Evolutionary conservation across 1,140 invertebrate genomes (phyloP), one percentile per base, ranked within the genome.

Genomic region (Drosophila azteca): DNA sequence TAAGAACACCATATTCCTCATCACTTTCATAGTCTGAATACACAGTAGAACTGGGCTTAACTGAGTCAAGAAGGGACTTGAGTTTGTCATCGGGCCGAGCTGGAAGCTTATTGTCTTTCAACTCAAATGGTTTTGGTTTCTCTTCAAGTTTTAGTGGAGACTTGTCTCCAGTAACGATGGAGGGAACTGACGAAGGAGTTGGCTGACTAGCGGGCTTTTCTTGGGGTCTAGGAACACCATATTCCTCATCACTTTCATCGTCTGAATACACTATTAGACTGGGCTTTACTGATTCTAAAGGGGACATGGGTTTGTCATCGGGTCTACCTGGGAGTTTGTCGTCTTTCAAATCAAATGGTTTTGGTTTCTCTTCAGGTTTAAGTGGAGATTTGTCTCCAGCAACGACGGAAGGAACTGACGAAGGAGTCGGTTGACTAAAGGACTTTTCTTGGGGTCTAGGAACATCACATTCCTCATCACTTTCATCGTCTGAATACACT

Each of bases 51-150:
- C 2, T 24, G 5, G 51, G 45, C 31, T 57, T 57, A 9, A 6
- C 13, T 48, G 15, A 7, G 6, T 61, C 65, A 48, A 68, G 11
- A 4, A 50, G 17, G 4, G 35, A 52, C 39, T 52, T 67, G 5
- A 49, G 55, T 60, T 59, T 67, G 1, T 67, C 55, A 3, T 59
- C 54, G 17, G n/a, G n/a, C 15, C 52, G 60, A 2, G 31, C 11
- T 7, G 39, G 50, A 29, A 35, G 2, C 35, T 45, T 52, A 1
- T 52, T n/a, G 20, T 62, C 24, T 11, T 45, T 59, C 7, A 31
- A 31, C 7, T 31, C 29, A 31, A 9, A 8, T 9, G 8, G 8
- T 31, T 31, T 9, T 6, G 54, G 39, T 22, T 51, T 58, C 2
- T 67, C 55, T 13, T 59, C 48, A 44, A 11, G 6, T 22, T 59